These are phyloP conservation scores for Yponomeuta cagnagella DNA, from an alignment of 2,888 invertebrate genomes.

Conservation along the genomic window DNA sequence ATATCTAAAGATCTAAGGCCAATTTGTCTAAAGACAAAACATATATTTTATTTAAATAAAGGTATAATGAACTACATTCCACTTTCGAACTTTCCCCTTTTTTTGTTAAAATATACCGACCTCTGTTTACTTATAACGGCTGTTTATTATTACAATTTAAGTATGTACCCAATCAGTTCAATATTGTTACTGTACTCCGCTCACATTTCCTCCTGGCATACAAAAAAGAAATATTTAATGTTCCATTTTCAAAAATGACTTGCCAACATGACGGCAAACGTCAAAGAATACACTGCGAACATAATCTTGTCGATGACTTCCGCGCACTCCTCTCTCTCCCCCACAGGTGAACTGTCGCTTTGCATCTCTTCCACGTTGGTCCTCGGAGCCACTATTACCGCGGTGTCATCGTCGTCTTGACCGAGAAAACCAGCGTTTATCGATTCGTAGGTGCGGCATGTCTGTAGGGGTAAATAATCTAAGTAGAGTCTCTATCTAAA, in stretches of 20 bases:
- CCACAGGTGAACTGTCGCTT: conserved; percentile 34
- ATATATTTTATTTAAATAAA: too few relatives aligned
- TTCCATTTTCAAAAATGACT: conserved; percentile 31
- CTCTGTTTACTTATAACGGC: too few relatives aligned
- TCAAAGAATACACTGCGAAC: conserved; percentile 48
- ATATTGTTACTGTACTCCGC: too few relatives aligned
- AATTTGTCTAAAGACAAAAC: too few relatives aligned
- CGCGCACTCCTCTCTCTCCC: conserved; percentile 45
- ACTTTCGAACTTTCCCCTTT: too few relatives aligned
- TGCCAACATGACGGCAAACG: conserved; percentile 45
- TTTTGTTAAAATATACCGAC: too few relatives aligned
- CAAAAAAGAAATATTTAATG: background rate
- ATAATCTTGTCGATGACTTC: conserved; percentile 49
- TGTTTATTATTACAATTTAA: too few relatives aligned
- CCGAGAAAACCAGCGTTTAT: conserved; percentile 43
- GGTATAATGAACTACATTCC: too few relatives aligned
- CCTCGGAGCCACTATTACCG: conserved; percentile 28
- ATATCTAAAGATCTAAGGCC: too few relatives aligned
- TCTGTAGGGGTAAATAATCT: conserved; percentile 25
- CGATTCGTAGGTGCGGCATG: conserved; percentile 36
- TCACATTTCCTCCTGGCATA: too few relatives aligned
- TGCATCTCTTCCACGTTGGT: conserved; percentile 56
- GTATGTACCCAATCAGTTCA: too few relatives aligned
- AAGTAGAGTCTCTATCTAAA: too few relatives aligned
- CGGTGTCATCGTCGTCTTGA: conserved; percentile 46